These are phyloP conservation scores for Apodemus speciosus DNA, from an alignment of 2,113 vertebrate species.

Conservation along the genomic window DNA sequence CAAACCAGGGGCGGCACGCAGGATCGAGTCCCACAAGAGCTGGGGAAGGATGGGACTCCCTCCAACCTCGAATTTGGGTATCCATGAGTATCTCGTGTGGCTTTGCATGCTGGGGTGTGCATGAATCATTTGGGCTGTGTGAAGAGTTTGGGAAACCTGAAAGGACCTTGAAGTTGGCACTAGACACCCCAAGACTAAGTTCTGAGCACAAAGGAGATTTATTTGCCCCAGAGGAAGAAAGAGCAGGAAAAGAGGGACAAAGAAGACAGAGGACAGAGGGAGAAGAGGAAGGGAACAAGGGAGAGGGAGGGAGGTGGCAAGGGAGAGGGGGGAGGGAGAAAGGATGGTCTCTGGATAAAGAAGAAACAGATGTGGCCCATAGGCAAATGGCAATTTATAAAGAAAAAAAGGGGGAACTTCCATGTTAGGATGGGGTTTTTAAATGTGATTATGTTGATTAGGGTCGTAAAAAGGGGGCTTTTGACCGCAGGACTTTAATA, in stretches of 20 bases:
- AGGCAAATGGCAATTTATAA: background rate
- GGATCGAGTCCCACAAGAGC: background rate
- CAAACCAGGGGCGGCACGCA: background rate
- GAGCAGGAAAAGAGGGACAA: background rate
- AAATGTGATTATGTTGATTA: background rate
- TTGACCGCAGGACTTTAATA: background rate
- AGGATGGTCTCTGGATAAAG: background rate
- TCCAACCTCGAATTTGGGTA: background rate
- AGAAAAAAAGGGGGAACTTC: background rate
- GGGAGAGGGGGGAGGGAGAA: background rate
- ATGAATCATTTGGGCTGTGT: background rate
- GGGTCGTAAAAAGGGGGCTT: background rate
- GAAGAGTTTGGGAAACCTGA: conserved; percentile 13
- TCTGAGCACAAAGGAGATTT: background rate
- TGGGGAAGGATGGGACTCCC: background rate
- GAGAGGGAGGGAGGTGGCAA: background rate
- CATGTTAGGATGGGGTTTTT: background rate
- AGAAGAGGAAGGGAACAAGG: background rate
- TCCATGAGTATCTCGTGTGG: background rate
- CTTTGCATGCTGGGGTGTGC: background rate
- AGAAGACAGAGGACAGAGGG: background rate
- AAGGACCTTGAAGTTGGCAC: background rate
- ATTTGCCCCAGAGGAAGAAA: background rate
- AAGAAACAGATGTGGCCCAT: background rate
- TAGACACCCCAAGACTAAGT: background rate